Conservation (phyloP, 1,140 invertebrate genomes). For the Leptinotarsa undecemlineata region DNA sequence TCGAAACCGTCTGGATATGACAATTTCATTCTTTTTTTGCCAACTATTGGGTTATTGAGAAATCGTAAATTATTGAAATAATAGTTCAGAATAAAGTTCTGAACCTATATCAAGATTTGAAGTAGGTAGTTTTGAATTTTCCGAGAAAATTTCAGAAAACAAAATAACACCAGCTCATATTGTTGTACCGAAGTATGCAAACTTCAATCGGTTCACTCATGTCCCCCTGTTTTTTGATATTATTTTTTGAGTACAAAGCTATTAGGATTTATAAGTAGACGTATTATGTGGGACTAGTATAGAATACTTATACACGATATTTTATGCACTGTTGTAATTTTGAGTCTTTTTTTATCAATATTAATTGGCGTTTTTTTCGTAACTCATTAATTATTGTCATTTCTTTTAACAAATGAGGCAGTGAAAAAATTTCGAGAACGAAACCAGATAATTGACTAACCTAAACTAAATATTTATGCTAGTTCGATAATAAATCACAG, state of each 20-base stretch:
- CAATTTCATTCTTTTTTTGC: no score
- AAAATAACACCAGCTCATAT: no score
- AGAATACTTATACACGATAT: slow-evolving; percentile 16
- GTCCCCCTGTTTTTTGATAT: not conserved
- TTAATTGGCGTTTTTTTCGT: slow-evolving; percentile 10
- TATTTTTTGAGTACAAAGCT: slow-evolving; percentile 22
- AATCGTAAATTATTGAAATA: no score
- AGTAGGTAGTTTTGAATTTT: no score
- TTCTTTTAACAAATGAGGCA: slow-evolving; percentile 18
- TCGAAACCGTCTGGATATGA: no score
- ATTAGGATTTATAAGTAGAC: slow-evolving; percentile 17
- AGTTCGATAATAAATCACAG: slow-evolving; percentile 24
- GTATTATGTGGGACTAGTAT: slow-evolving; percentile 27
- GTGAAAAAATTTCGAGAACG: slow-evolving; percentile 12
- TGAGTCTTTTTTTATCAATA: slow-evolving; percentile 9
- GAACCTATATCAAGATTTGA: no score
- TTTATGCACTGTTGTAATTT: not conserved
- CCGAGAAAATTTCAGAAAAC: no score
- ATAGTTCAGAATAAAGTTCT: no score
- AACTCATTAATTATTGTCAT: slow-evolving; percentile 21
- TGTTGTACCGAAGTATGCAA: no score
- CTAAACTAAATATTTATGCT: slow-evolving; percentile 17
- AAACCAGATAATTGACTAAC: not conserved
- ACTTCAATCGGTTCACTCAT: slow-evolving; percentile 10
- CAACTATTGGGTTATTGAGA: no score